Conservation (phyloP, 1,140 invertebrate genomes). For the Eubasilissa regina region DNA sequence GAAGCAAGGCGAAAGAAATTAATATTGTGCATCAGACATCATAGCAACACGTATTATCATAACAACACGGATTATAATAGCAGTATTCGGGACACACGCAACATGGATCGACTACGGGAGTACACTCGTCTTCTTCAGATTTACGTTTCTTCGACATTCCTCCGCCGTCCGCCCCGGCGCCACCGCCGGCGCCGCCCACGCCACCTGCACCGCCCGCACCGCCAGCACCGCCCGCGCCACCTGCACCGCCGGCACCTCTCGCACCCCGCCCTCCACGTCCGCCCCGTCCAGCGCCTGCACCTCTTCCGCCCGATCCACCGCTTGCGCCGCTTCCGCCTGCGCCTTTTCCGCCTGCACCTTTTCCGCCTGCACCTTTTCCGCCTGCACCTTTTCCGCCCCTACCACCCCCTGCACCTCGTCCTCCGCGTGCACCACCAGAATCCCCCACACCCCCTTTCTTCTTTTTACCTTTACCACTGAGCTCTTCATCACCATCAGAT, state of each 20-base stretch:
- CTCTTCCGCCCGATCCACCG: too few relatives aligned
- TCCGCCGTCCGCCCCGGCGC: neutral
- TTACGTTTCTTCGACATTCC: conserved; percentile 6
- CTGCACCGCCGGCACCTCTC: neutral
- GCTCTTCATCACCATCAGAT: neutral
- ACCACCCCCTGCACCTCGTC: neutral
- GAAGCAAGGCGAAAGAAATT: too few relatives aligned
- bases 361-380: conserved; percentile 1
- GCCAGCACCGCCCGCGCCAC: neutral
- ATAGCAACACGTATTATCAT: neutral
- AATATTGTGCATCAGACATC: too few relatives aligned
- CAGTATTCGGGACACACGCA: neutral
- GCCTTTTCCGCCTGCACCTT: neutral
- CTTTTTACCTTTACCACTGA: neutral
- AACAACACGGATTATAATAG: conserved; percentile 27
- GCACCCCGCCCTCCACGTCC: neutral
- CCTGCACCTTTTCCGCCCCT: neutral
- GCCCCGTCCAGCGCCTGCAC: too few relatives aligned
- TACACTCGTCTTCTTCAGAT: neutral
- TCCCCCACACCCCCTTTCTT: too few relatives aligned
- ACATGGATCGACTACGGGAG: conserved; percentile 1
- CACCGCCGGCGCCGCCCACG: neutral
- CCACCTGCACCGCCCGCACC: neutral
- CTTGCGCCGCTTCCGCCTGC: too few relatives aligned
- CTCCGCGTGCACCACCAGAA: neutral